Evolutionary conservation across 2,888 invertebrate species (phyloP).

Genomic region (Eurytoma californica): DNA sequence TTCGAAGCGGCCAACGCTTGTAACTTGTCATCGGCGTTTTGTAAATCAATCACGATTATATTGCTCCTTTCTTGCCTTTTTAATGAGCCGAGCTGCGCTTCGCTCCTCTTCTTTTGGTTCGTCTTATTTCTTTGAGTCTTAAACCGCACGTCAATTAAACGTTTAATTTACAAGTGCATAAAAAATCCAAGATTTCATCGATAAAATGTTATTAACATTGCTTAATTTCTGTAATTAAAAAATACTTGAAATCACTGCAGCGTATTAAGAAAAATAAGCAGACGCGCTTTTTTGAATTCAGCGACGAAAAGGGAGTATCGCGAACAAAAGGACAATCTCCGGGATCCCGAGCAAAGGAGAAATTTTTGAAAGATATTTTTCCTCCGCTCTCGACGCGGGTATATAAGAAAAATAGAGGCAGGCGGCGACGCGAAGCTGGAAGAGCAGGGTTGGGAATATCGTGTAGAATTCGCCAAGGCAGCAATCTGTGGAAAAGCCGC

Average conservation of each 20-base stretch:
- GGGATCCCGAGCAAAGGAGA: conserved; percentile 23
- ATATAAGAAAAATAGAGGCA: conserved; percentile 34
- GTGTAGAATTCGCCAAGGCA: conserved; percentile 57
- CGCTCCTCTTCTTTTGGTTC: too few relatives aligned
- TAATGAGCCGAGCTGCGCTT: too few relatives aligned
- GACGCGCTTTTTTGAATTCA: background rate
- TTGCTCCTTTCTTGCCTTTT: background rate
- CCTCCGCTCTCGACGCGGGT: background rate
- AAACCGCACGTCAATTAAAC: too few relatives aligned
- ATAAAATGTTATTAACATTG: too few relatives aligned
- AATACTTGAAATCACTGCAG: too few relatives aligned
- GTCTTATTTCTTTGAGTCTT: too few relatives aligned
- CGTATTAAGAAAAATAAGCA: too few relatives aligned
- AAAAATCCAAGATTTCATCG: background rate
- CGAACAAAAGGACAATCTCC: conserved; percentile 8
- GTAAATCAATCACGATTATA: conserved; percentile 16
- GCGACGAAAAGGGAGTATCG: background rate
- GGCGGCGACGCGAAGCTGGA: background rate
- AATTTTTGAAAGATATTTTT: conserved; percentile 46
- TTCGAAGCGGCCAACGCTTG: background rate
- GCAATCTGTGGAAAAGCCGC: conserved; percentile 44
- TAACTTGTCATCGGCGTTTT: conserved; percentile 13
- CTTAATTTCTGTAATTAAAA: too few relatives aligned
- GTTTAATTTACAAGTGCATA: background rate
- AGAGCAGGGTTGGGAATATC: conserved; percentile 8